Base-by-base conservation (phyloP, 2,797 vertebrate genomes). In the Manis javanica region DNA sequence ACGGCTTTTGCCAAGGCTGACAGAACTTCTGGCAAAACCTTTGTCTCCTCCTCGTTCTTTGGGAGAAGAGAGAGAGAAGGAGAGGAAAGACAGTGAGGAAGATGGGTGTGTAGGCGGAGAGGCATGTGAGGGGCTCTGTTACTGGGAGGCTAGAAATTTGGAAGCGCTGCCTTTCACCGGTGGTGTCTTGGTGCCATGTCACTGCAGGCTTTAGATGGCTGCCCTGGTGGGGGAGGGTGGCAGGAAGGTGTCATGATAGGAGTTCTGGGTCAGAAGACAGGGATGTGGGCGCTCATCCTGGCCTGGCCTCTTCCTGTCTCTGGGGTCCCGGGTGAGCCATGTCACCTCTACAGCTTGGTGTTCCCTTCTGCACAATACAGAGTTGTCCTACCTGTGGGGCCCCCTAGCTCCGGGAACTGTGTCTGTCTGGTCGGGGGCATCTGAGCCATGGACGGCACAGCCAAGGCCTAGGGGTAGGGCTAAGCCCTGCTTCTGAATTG, bases 341-440 rank as follows among this genome's bases (percentile, higher is more conserved):
- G 10, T 15, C 8, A 55, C 64, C 51, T 69, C 3, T 18, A 42
- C 10, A 18, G 86, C 26, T 68, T 86, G 77, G 19, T 3, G 5
- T 71, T 91, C 64, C 34, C 87, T 64, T 84, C 61, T 91, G 46
- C 24, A 68, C 68, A n/a, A n/a, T n/a, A n/a, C n/a, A n/a, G n/a
- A 63, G 46, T 24, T 87, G n/a, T 53, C 39, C 34, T 29, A 34
- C 53, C 42, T 68, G 5, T 2, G 13, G 29, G 49, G 66, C 15
- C n/a, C 31, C n/a, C 11, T 13, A 29, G 39, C 63, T 64, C 49
- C 29, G 39, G 24, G 61, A 82, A 57, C 10, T 21, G 31, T n/a
- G 57, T 63, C 19, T 91, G 90, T 53, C 31, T 64, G n/a, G 49
- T 26, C 49, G 23, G 46, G 31, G 66, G 57, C 24, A 39, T 23